A percentile compares a stretch with the other conserved stretches of the same genome.
Evolutionary conservation across 1,140 invertebrate species (phyloP).

Genomic region (Drosophila yakuba): DNA sequence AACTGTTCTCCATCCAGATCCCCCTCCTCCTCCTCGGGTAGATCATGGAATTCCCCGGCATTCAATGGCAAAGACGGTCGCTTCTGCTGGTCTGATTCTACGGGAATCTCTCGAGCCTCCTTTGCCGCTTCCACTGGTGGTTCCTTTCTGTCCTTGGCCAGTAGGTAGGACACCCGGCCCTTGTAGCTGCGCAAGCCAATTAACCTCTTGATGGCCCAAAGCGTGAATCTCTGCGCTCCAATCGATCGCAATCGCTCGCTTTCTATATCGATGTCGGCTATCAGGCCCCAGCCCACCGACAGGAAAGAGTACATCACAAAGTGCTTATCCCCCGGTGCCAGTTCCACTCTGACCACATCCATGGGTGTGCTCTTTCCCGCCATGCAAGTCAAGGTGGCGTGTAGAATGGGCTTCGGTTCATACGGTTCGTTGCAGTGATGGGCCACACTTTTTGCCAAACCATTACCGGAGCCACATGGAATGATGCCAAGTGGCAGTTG

Average conservation of each 20-base stretch:
- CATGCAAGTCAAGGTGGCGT: slow-evolving; percentile 92
- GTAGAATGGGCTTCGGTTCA: slow-evolving; percentile 90
- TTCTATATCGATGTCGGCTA: slow-evolving; percentile 99
- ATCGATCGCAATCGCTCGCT: slow-evolving; percentile 95
- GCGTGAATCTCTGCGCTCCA: slow-evolving; percentile 94
- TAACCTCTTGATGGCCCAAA: slow-evolving; percentile 94
- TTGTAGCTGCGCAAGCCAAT: slow-evolving; percentile 90
- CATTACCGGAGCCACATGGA: slow-evolving; percentile 98
- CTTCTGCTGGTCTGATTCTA: neutral
- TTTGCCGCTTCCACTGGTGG: slow-evolving; percentile 4
- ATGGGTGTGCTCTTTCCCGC: slow-evolving; percentile 91
- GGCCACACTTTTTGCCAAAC: slow-evolving; percentile 94
- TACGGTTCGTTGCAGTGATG: slow-evolving; percentile 92
- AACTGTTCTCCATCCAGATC: slow-evolving; percentile 48
- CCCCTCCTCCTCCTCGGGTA: slow-evolving; percentile 34
- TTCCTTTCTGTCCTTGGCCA: slow-evolving; percentile 62
- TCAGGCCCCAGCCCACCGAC: slow-evolving; percentile 96
- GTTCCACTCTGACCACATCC: slow-evolving; percentile 94
- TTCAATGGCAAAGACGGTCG: slow-evolving; percentile 20
- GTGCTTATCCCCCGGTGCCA: slow-evolving; percentile 86
- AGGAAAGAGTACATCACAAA: slow-evolving; percentile 94
- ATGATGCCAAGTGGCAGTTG: slow-evolving; percentile 94
- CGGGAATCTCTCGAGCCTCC: neutral
- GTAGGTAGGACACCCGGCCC: slow-evolving; percentile 89
- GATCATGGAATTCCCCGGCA: slow-evolving; percentile 52